Base-by-base conservation (phyloP, 2,888 invertebrate species). In the Oeneis ivallda region DNA sequence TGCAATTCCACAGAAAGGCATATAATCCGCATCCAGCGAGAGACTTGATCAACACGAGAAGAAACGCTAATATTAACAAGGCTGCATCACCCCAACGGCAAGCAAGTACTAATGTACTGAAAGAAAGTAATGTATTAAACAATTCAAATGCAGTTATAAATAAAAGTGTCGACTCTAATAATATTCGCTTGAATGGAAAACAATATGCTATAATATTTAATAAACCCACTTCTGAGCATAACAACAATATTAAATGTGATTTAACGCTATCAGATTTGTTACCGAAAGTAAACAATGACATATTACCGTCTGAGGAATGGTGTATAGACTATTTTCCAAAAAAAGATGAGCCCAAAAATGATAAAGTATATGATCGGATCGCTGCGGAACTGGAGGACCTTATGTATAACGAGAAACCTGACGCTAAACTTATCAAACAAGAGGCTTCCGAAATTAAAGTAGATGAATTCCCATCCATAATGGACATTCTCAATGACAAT, bases 341-440 rank as follows among this genome's bases (percentile, higher is more conserved):
- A 74, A 82, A 75, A 67, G 84, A 86, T 62, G 89, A 89, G 76
- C 85, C 84, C 1, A 89, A 86, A 70, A 84, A 89, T 77, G 92
- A 92, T 73, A 89, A 90, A 80, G 89, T 92, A 5, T 92, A 92
- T 84, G 92, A 92, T 70, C 79, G 90, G 62, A 92, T 92, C 76
- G 92, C 92, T 54, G 92, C 92, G 9, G 92, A 92, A 75, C 75
- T 92, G 47, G 92, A 92, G 78, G 90, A 89, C 72, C 79, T 92
- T 62, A 92, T 92, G 92, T 86, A 83, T 66, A 90, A 82, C 80
- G 87, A 89, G 62, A 88, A 87, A 73, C 78, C 84, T 57, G 73
- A 75, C 58, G 68, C 66, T 32, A 82, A 79, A 59, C 50, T 56
- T 8, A 68, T 65, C 34, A 76, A 79, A 68, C 34, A 69, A 7